Evolutionary conservation across 1,140 invertebrate species (phyloP).

Genomic region (Apolygus lucorum): DNA sequence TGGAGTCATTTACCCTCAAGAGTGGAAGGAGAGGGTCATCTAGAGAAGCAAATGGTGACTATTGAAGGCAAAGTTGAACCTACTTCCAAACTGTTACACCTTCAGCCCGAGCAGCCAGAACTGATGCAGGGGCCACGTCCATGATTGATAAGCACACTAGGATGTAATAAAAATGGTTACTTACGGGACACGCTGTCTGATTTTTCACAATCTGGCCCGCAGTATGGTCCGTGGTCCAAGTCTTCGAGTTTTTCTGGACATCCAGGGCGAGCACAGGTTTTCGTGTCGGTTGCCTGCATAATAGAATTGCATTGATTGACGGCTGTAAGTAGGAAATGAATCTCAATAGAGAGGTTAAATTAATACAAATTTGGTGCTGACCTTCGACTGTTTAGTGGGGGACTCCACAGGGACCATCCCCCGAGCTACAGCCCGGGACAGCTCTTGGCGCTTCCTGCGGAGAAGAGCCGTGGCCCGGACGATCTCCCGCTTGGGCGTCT

Average conservation of each 20-base stretch:
- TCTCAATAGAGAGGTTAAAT: too few relatives aligned
- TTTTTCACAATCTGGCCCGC: background rate
- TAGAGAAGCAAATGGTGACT: too few relatives aligned
- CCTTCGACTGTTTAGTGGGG: conserved; percentile 30
- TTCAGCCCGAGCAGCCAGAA: too few relatives aligned
- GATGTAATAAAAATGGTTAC: background rate
- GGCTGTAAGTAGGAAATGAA: background rate
- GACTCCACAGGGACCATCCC: conserved; percentile 46
- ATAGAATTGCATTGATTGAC: background rate
- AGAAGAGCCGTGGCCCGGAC: conserved; percentile 51
- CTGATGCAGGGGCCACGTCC: too few relatives aligned
- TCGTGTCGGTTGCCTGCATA: conserved; percentile 9
- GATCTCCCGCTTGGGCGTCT: conserved; percentile 52
- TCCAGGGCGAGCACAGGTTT: background rate
- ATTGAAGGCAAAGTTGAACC: too few relatives aligned
- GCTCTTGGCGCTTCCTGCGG: conserved; percentile 54
- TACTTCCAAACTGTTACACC: too few relatives aligned
- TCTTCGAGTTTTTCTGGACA: background rate
- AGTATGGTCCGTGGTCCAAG: background rate
- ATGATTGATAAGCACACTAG: too few relatives aligned
- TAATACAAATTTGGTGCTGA: conserved; percentile 45
- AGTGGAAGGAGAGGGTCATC: too few relatives aligned
- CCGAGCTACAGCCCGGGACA: conserved; percentile 54
- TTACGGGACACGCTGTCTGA: background rate
- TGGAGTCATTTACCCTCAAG: too few relatives aligned